Conservation (phyloP, 2,888 invertebrate genomes). For the Heliconius ethilla region DNA sequence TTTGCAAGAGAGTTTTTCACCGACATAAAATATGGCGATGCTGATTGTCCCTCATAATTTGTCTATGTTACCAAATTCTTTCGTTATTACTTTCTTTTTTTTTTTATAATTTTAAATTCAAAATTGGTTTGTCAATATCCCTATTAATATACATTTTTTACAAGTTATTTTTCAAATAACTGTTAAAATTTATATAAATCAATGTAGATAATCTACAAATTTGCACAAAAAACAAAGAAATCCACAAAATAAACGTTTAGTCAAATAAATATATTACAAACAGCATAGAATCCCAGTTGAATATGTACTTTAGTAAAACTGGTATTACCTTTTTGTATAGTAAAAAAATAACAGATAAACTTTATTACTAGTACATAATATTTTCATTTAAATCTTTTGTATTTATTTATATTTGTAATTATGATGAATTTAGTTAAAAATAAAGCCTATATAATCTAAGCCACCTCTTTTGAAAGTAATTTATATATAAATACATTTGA, state of each 20-base stretch:
- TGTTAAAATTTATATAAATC: neutral
- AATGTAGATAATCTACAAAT: constrained; percentile 9
- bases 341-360: constrained; percentile 20
- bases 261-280: constrained; percentile 7
- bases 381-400: constrained; percentile 13
- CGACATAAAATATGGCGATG: too few relatives aligned
- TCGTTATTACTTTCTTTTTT: neutral
- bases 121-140: neutral
- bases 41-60: neutral
- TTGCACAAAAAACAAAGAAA: constrained; percentile 24
- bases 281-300: constrained; percentile 15
- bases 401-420: constrained; percentile 9
- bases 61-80: neutral
- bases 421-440: neutral
- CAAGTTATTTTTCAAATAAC: neutral
- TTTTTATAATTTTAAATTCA: neutral
- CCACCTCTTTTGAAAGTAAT: constrained; percentile 20
- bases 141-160: constrained; percentile 1
- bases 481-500: constrained; percentile 19
- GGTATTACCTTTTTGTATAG: neutral
- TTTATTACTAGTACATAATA: constrained; percentile 16
- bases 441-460: constrained; percentile 21
- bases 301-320: constrained; percentile 14
- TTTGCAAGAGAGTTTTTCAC: too few relatives aligned
- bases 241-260: constrained; percentile 19